phyloP scores from a whole-genome alignment of 2,888 invertebrate species.

The Dicranocentrus wangi region DNA sequence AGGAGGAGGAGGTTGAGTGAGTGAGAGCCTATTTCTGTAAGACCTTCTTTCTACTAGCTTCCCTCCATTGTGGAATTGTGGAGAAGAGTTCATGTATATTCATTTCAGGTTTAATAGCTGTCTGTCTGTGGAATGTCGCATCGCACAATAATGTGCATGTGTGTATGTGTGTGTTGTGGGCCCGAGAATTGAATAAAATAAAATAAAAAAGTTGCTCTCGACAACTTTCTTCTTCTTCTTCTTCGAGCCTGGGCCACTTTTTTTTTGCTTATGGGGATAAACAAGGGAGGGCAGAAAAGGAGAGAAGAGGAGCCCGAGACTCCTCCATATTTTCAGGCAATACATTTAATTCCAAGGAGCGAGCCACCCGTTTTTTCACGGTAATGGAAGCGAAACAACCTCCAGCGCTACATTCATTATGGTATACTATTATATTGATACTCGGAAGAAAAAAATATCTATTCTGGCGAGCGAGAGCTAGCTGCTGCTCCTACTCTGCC shows the following conservation, averaged over 20 bases:
- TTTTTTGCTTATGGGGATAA: neutral
- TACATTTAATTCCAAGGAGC: slow-evolving; percentile 7
- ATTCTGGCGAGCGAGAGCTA: too few relatives aligned
- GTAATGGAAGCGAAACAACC: too few relatives aligned
- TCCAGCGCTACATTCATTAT: too few relatives aligned
- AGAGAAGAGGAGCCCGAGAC: neutral
- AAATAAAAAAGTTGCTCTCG: slow-evolving; percentile 18
- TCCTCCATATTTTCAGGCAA: neutral
- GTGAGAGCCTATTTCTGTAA: too few relatives aligned
- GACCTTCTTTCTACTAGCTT: too few relatives aligned
- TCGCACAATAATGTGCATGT: too few relatives aligned
- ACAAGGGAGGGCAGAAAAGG: slow-evolving; percentile 16
- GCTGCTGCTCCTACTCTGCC: too few relatives aligned
- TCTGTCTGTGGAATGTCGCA: slow-evolving; percentile 32
- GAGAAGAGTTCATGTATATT: slow-evolving; percentile 32
- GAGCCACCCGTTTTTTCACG: too few relatives aligned
- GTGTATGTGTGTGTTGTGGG: neutral
- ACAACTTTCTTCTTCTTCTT: slow-evolving; percentile 1
- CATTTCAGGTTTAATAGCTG: slow-evolving; percentile 44
- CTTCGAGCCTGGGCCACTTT: too few relatives aligned
- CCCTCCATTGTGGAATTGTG: neutral
- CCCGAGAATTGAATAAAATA: slow-evolving; percentile 36
- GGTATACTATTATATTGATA: too few relatives aligned
- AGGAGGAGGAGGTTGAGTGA: too few relatives aligned
- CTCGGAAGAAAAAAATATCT: too few relatives aligned